These are phyloP conservation scores for Chrysotoxum bicinctum DNA, from an alignment of 2,888 invertebrate species.

Conservation along the genomic window DNA sequence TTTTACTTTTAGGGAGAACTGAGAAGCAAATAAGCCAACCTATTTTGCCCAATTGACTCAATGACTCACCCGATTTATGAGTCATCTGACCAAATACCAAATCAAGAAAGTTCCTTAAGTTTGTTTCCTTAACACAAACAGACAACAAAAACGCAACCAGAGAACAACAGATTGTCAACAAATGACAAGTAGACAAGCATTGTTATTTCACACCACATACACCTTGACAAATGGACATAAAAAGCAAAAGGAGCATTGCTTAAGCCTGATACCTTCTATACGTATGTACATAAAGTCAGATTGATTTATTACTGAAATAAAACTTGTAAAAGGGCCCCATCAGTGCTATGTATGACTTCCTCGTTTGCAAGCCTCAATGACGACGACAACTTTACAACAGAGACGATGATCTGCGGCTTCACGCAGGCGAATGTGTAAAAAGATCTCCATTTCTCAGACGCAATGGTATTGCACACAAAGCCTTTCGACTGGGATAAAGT, in stretches of 20 bases:
- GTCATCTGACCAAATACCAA: neutral
- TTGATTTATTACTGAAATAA: slow-evolving; percentile 51
- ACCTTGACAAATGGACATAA: neutral
- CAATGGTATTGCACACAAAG: slow-evolving; percentile 49
- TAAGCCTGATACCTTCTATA: slow-evolving; percentile 20
- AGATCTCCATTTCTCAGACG: slow-evolving; percentile 54
- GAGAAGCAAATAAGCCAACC: too few relatives aligned
- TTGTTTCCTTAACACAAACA: too few relatives aligned
- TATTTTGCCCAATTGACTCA: neutral
- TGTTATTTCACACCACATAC: slow-evolving; percentile 19
- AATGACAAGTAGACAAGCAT: slow-evolving; percentile 18
- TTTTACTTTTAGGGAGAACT: too few relatives aligned
- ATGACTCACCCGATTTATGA: neutral
- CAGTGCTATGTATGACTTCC: slow-evolving; percentile 50
- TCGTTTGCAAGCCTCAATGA: slow-evolving; percentile 41
- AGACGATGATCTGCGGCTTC: slow-evolving; percentile 35
- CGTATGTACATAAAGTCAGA: neutral
- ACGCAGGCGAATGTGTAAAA: slow-evolving; percentile 7
- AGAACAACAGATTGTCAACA: slow-evolving; percentile 20
- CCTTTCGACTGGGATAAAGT: slow-evolving; percentile 52
- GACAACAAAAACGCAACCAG: neutral
- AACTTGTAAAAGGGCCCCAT: slow-evolving; percentile 45
- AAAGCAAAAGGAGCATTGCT: slow-evolving; percentile 31
- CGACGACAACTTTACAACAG: neutral
- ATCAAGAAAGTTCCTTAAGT: neutral